Conservation (phyloP, 2,113 vertebrate species). For the Catharus fuscescens region DNA sequence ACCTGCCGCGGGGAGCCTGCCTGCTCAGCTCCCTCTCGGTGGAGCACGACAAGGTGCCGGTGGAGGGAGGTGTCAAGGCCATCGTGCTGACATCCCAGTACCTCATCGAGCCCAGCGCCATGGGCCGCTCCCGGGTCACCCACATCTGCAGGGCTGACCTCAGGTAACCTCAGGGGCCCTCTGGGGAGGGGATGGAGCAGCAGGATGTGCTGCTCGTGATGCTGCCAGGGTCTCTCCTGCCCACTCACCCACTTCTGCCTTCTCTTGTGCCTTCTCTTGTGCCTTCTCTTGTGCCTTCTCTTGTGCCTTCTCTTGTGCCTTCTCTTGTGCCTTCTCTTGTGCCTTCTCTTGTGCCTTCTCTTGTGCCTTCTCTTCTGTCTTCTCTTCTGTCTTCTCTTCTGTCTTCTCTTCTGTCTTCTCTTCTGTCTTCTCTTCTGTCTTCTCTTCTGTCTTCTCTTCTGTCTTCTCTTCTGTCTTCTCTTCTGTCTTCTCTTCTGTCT, state of each 20-base stretch:
- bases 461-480: background rate
- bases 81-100: constrained; percentile 83
- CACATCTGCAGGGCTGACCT: constrained; percentile 87
- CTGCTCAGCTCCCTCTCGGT: constrained; percentile 81
- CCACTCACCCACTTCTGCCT: background rate
- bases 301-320: no score
- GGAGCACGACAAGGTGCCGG: constrained; percentile 76
- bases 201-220: accelerated
- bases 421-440: no score
- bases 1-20: constrained; percentile 78
- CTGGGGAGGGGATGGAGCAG: background rate
- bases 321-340: no score
- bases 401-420: no score
- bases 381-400: no score
- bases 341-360: no score
- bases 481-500: no score
- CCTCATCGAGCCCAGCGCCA: constrained; percentile 80
- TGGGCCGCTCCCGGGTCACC: constrained; percentile 80
- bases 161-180: constrained; percentile 63
- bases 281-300: no score
- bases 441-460: background rate
- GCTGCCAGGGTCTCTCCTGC: background rate
- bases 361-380: no score
- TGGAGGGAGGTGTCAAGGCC: constrained; percentile 79
- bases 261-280: no score